These are phyloP conservation scores for Anguilla megastoma DNA, from an alignment of 2,797 vertebrate species.

Conservation along the genomic window DNA sequence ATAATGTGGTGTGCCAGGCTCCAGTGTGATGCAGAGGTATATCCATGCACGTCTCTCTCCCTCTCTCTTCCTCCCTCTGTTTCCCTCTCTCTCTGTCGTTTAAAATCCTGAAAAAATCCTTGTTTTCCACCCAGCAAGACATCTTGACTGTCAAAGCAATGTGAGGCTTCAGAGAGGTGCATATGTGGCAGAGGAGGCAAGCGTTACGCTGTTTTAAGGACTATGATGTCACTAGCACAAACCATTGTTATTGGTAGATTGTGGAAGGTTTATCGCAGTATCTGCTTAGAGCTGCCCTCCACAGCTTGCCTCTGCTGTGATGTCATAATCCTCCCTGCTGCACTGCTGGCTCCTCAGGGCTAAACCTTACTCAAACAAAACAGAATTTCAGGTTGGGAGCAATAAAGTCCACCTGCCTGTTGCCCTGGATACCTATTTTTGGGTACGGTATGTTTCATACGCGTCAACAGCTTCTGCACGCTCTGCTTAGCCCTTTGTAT, in stretches of 20 bases:
- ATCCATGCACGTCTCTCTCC: neutral
- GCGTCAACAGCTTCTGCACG: neutral
- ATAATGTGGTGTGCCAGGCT: neutral
- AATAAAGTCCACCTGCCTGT: neutral
- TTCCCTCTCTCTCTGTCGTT: too few species aligned
- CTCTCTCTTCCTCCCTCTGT: neutral
- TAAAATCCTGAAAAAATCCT: neutral
- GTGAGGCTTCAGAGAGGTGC: neutral
- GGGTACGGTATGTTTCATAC: neutral
- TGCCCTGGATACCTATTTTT: slow-evolving; percentile 7
- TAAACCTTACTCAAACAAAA: neutral
- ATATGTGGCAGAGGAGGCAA: neutral
- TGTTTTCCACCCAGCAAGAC: neutral
- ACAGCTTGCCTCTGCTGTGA: neutral
- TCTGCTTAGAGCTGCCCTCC: neutral
- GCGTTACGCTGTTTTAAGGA: neutral
- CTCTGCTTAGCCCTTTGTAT: neutral
- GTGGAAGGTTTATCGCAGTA: neutral
- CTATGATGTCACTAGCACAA: neutral
- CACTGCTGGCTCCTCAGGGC: neutral
- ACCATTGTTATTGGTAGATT: neutral
- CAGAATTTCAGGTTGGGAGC: neutral
- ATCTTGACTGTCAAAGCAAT: neutral
- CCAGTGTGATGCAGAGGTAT: neutral
- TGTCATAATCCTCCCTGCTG: slow-evolving; percentile 7